Conservation (phyloP, 2,888 invertebrate genomes). For the Siphonodentalium dalli region DNA sequence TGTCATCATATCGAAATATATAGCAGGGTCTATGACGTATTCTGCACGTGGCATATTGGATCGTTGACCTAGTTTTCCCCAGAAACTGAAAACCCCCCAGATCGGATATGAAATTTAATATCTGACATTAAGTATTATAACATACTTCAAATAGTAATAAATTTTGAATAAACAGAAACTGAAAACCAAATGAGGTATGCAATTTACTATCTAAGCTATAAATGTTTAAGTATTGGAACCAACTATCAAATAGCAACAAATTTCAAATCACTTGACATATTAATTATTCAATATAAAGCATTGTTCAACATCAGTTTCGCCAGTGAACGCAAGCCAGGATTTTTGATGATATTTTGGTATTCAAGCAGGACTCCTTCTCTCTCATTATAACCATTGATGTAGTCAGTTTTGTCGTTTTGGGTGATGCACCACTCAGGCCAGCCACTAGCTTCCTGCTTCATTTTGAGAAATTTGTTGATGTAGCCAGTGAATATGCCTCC, state of each 20-base stretch:
- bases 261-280: no score
- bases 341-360: neutral
- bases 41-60: neutral
- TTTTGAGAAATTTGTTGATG: constrained; percentile 41
- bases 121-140: no score
- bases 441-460: constrained; percentile 36
- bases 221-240: no score
- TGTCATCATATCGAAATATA: neutral
- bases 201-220: no score
- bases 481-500: constrained; percentile 44
- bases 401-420: constrained; percentile 30
- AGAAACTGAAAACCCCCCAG: no score
- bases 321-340: constrained; percentile 1
- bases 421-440: constrained; percentile 29
- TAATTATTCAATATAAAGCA: no score
- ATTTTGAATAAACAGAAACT: no score
- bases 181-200: no score
- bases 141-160: no score
- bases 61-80: neutral
- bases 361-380: constrained; percentile 12
- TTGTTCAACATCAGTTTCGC: neutral
- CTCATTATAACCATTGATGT: constrained; percentile 20
- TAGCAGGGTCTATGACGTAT: neutral
- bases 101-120: no score
- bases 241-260: no score